A percentile compares a stretch with the other conserved stretches of the same genome.
Evolutionary conservation across 2,113 vertebrate species (phyloP).

Genomic region (Shinisaurus crocodilurus): DNA sequence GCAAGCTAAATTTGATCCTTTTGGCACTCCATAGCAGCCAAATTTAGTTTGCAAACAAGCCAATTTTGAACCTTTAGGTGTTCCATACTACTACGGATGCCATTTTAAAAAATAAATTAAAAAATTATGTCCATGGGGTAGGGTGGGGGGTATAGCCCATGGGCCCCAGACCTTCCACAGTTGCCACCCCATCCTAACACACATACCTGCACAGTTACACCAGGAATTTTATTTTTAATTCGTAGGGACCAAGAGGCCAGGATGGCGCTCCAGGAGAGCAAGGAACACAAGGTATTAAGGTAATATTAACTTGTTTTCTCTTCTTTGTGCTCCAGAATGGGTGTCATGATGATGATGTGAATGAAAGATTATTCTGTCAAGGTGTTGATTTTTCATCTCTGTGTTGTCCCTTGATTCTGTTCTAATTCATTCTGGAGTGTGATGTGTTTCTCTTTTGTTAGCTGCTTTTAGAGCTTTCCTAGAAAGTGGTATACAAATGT

Average conservation of each 20-base stretch:
- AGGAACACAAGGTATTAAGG: conserved; percentile 89
- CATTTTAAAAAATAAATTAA: too few relatives aligned
- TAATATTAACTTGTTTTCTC: conserved; percentile 69
- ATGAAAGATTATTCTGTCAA: conserved; percentile 2
- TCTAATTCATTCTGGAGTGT: not conserved
- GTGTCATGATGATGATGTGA: not conserved
- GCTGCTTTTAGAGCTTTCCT: not conserved
- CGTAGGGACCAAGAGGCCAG: conserved; percentile 89
- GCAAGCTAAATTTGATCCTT: too few relatives aligned
- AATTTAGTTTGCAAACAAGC: too few relatives aligned
- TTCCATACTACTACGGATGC: too few relatives aligned
- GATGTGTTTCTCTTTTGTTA: not conserved
- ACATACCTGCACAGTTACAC: not conserved
- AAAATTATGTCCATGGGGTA: too few relatives aligned
- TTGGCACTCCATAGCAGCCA: too few relatives aligned
- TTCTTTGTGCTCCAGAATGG: conserved; percentile 18
- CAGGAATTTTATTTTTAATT: conserved; percentile 36
- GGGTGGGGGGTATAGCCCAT: too few relatives aligned
- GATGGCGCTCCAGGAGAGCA: conserved; percentile 89
- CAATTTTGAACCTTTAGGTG: too few relatives aligned
- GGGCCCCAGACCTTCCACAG: too few relatives aligned
- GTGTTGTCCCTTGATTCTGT: not conserved
- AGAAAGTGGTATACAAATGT: not conserved
- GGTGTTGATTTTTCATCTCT: not conserved
- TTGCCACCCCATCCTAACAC: not conserved